Base-by-base conservation (phyloP, 92 coral and sea anemone genomes). In the Paramuricea clavata region DNA sequence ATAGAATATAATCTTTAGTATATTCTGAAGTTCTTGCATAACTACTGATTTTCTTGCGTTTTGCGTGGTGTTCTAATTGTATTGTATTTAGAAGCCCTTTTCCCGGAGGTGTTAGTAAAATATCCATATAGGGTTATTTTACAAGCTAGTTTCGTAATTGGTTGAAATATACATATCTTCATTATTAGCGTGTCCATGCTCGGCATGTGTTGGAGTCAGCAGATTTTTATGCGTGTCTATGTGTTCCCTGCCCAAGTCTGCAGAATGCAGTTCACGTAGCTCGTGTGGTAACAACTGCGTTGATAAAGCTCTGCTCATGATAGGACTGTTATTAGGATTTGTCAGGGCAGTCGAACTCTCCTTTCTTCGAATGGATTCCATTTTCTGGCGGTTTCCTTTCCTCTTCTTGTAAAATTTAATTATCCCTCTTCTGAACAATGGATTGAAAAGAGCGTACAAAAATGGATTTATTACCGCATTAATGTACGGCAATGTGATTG, bases 371-470 rank as follows among this genome's bases (percentile, higher is more conserved):
- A 35, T 78, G 54, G 68, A 60, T 26, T 60, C 68, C 31, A 22
- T 23, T 25, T 11, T 60, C 2, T 26, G 30, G 6, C 31, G 12
- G 28, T 12, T 1, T 10, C 31, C 43, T 34, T 19, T 57, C 21
- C 23, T 78, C 17, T 35, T 52, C 61, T 36, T 54, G 50, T 12
- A 56, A 33, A 78, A 28, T 12, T 35, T 52, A 49, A 17, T 27
- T 31, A 78, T 78, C 56, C 42, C 69, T 32, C 32, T 78, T 49
- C 83, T 61, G n/a, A n/a, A n/a, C n/a, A n/a, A n/a, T n/a, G n/a
- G n/a, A n/a, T n/a, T n/a, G n/a, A n/a, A n/a, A n/a, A 78, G 25
- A 36, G 83, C 83, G 69, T 78, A 78, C 49, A 78, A 49, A 62
- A 78, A 78, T 3, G 83, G 83, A 78, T 78, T 78, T 11, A 78